Evolutionary conservation across 2,888 invertebrate genomes (phyloP).

Genomic region (Sylvicola cinctus): DNA sequence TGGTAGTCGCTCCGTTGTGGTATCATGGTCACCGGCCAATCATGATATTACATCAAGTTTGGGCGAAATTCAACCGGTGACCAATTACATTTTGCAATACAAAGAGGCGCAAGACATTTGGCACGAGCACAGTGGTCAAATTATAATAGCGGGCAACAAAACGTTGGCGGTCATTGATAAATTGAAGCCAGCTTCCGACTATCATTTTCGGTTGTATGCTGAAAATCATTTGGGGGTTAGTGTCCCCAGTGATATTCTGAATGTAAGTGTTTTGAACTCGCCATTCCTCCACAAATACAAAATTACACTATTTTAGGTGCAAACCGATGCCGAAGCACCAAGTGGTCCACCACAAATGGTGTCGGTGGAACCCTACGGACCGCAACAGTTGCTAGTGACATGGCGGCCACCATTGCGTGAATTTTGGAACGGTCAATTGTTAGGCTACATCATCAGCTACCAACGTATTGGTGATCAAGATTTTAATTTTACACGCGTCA

Average conservation of each 20-base stretch:
- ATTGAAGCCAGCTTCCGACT: slow-evolving; percentile 35
- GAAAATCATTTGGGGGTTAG: slow-evolving; percentile 40
- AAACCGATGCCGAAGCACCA: slow-evolving; percentile 39
- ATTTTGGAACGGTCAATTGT: slow-evolving; percentile 52
- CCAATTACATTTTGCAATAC: slow-evolving; percentile 35
- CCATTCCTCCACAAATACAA: too few relatives aligned
- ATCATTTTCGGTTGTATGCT: slow-evolving; percentile 37
- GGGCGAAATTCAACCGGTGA: slow-evolving; percentile 29
- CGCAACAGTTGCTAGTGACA: slow-evolving; percentile 48
- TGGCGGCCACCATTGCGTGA: slow-evolving; percentile 57
- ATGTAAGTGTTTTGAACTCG: too few relatives aligned
- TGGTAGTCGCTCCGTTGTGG: slow-evolving; percentile 31
- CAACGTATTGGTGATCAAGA: slow-evolving; percentile 16
- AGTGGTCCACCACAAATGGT: slow-evolving; percentile 48
- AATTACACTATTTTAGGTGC: slow-evolving; percentile 8
- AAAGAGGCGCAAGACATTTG: slow-evolving; percentile 36
- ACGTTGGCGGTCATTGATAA: slow-evolving; percentile 30
- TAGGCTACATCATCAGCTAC: slow-evolving; percentile 44
- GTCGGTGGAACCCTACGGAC: slow-evolving; percentile 41
- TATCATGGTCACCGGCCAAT: slow-evolving; percentile 33
- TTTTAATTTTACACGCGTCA: slow-evolving; percentile 21
- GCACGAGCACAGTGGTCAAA: slow-evolving; percentile 35
- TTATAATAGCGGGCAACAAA: slow-evolving; percentile 31
- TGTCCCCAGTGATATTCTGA: slow-evolving; percentile 33
- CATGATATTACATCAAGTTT: slow-evolving; percentile 18